Evolutionary conservation across 2,797 vertebrate genomes (phyloP).

Genomic region (Apogon hyalosoma): DNA sequence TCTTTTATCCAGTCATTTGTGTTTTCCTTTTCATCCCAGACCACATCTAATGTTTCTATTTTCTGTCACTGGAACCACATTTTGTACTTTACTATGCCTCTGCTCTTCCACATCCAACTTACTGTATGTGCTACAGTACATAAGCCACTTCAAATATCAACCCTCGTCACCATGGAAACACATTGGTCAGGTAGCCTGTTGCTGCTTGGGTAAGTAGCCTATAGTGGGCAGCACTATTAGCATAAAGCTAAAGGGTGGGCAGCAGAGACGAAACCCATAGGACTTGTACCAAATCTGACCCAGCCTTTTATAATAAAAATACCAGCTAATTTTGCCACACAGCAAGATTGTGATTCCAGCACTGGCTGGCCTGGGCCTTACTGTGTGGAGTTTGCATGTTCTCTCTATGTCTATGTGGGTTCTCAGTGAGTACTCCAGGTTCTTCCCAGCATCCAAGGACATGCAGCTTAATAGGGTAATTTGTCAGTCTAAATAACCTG

Average conservation of each 20-base stretch:
- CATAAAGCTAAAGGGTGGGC: conserved; percentile 5
- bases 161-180: conserved; percentile 67
- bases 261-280: background rate
- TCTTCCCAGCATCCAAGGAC: too few relatives aligned
- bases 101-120: conserved; percentile 5
- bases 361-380: too few relatives aligned
- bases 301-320: too few relatives aligned
- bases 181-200: conserved; percentile 31
- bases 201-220: conserved; percentile 33
- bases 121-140: background rate
- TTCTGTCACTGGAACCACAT: background rate
- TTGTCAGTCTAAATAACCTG: too few relatives aligned
- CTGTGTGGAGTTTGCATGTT: too few relatives aligned
- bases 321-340: too few relatives aligned
- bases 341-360: too few relatives aligned
- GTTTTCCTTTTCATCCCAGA: background rate
- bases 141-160: conserved; percentile 63
- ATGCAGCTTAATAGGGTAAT: too few relatives aligned
- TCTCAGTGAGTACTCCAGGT: too few relatives aligned
- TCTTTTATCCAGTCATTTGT: background rate
- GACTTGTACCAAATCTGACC: background rate
- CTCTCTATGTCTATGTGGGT: too few relatives aligned
- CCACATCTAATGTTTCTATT: background rate
- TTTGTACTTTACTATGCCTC: background rate
- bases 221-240: conserved; percentile 32